Evolutionary conservation across 2,113 vertebrate genomes (phyloP).

Genomic region (Coryphaenoides rupestris): DNA sequence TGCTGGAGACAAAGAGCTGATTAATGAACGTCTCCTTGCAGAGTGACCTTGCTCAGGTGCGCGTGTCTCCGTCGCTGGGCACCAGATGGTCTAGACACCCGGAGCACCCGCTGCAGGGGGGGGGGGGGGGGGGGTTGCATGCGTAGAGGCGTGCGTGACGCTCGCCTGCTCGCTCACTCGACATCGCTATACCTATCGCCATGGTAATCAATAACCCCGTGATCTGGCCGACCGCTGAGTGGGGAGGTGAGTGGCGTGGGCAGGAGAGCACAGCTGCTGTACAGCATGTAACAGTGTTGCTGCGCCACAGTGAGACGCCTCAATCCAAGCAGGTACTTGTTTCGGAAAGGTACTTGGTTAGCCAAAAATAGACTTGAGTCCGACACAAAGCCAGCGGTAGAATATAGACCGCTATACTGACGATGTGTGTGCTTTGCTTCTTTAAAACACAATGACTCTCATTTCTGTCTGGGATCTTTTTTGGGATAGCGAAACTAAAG

Average conservation of each 20-base stretch:
- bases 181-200: background rate
- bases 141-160: background rate
- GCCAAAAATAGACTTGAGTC: too few species aligned
- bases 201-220: background rate
- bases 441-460: too few species aligned
- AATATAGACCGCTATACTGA: too few species aligned
- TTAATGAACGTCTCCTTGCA: constrained; percentile 57
- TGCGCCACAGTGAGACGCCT: too few species aligned
- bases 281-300: background rate
- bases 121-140: constrained; percentile 39
- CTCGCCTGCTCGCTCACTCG: background rate
- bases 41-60: constrained; percentile 60
- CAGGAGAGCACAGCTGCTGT: background rate
- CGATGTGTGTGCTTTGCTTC: too few species aligned
- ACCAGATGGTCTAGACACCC: constrained; percentile 66
- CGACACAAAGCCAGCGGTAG: too few species aligned
- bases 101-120: constrained; percentile 31
- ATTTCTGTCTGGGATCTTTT: too few species aligned
- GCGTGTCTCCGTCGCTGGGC: constrained; percentile 14
- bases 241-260: background rate
- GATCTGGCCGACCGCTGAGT: background rate
- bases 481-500: too few species aligned
- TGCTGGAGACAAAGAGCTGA: constrained; percentile 42
- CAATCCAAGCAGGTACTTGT: too few species aligned
- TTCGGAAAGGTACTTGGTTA: too few species aligned